Base-by-base conservation (phyloP, 2,113 vertebrate species). In the Polypterus bichir region DNA sequence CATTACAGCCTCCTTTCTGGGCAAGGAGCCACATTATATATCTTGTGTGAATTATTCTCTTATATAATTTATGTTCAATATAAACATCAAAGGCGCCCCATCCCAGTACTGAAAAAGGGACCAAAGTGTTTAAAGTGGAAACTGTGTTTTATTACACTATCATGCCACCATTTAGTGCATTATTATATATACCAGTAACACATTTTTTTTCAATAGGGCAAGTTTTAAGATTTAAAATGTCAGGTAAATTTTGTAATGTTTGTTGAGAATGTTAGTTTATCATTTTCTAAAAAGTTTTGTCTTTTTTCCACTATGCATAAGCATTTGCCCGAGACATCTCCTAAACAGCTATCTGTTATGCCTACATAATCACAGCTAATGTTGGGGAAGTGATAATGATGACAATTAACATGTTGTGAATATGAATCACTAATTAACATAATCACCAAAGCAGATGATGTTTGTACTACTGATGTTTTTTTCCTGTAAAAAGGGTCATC, bases 291-390 rank as follows among this genome's bases (percentile, higher is more conserved):
- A 27, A 27, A 27, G 27, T 27, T 27, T 27, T 27, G 27, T 54
- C 53, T 54, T 27, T 27, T 27, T 27, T 27, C 27, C 27, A 27
- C 27, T 27, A 27, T 27, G 27, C 27, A 27, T 27, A 27, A 27
- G 27, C 27, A 27, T 27, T 27, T 27, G 27, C 27, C 27, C 27
- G 27, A 27, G 27, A 27, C 27, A 27, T 27, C 27, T 27, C 27
- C 27, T 27, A 27, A 27, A 27, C 27, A 27, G 27, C 27, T 27
- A 27, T 27, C 86, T 86, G 77, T 63, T 82, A 84, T 81, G 86
- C 86, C 84, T 87, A 86, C 84, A 74, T 73, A 85, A 85, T 84
- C 76, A 83, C 71, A 76, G 69, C 76, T 78, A 81, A 78, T 73
- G 68, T 81, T 81, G 82, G 79, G 71, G 70, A 56, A 82, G 27